Conservation (phyloP, 1,140 invertebrate species). For the Colletes gigas region DNA sequence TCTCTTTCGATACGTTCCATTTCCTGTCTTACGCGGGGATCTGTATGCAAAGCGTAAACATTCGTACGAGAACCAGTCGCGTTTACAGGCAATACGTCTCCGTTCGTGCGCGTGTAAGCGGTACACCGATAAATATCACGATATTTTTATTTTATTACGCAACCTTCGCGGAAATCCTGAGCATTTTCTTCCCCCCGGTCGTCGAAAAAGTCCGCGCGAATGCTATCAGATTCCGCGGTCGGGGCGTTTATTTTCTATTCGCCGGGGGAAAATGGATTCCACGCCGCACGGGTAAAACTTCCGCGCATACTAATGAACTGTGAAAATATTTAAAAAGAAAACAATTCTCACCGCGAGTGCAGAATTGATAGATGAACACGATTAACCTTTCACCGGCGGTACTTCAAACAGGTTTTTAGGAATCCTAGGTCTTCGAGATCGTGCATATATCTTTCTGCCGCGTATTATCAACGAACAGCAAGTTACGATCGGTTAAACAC, state of each 20-base stretch:
- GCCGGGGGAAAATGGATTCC: background rate
- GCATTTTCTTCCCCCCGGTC: background rate
- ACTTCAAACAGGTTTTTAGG: conserved; percentile 8
- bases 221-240: background rate
- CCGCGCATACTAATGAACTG: background rate
- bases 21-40: background rate
- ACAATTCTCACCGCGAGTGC: background rate
- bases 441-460: background rate
- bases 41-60: background rate
- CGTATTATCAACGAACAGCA: background rate
- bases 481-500: conserved; percentile 7
- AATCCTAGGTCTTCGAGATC: background rate
- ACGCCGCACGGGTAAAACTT: background rate
- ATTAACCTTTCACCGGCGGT: conserved; percentile 1
- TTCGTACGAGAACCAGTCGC: background rate
- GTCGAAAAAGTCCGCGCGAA: background rate
- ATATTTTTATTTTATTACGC: background rate
- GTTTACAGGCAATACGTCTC: background rate
- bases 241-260: background rate
- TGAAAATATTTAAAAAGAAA: background rate
- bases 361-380: conserved; percentile 5
- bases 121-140: background rate
- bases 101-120: background rate
- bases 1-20: background rate
- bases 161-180: background rate